Evolutionary conservation across 1,140 invertebrate genomes (phyloP).

Genomic region (Chlorops oryzae): DNA sequence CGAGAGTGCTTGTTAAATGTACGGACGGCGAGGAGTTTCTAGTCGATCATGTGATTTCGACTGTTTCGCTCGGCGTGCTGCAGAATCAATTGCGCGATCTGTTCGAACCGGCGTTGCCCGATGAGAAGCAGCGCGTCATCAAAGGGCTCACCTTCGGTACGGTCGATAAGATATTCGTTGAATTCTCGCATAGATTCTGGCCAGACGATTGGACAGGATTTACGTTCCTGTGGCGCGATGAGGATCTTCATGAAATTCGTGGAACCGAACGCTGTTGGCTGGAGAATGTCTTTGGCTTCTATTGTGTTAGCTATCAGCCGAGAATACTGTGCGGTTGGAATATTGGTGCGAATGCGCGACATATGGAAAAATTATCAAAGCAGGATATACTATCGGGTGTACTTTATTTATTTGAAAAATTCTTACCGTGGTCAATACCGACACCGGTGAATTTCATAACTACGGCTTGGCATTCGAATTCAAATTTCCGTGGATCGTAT

Average conservation of each 20-base stretch:
- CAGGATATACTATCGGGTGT: constrained; percentile 50
- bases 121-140: constrained; percentile 57
- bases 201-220: constrained; percentile 51
- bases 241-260: constrained; percentile 54
- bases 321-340: constrained; percentile 63
- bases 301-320: constrained; percentile 59
- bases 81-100: constrained; percentile 55
- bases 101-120: constrained; percentile 58
- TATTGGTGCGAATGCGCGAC: constrained; percentile 52
- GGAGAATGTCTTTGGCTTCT: constrained; percentile 60
- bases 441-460: constrained; percentile 36
- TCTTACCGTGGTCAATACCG: constrained; percentile 36
- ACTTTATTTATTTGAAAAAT: constrained; percentile 49
- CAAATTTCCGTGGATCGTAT: constrained; percentile 63
- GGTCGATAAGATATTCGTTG: constrained; percentile 71
- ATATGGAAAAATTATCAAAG: constrained; percentile 53
- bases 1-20: constrained; percentile 51
- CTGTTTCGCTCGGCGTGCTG: constrained; percentile 63
- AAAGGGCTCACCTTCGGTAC: constrained; percentile 63
- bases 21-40: constrained; percentile 55
- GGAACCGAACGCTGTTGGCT: constrained; percentile 54
- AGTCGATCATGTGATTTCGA: constrained; percentile 63
- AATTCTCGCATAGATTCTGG: constrained; percentile 66
- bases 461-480: constrained; percentile 60
- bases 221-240: constrained; percentile 53